Evolutionary conservation across 2,113 vertebrate genomes (phyloP), one percentile per base, ranked within the genome.

Genomic region (Protomyctophum bolini): DNA sequence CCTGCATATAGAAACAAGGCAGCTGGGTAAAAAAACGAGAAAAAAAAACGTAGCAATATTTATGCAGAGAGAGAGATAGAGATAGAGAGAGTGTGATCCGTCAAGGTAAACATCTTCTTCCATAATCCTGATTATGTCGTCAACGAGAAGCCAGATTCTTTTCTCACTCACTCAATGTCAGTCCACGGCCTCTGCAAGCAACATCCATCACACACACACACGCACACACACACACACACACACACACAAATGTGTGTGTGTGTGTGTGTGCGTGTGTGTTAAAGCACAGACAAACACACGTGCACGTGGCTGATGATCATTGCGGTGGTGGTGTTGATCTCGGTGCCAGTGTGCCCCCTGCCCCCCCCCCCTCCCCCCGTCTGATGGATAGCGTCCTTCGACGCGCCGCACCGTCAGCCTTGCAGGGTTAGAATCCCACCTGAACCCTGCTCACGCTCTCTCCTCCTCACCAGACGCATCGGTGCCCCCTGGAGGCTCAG

Each of bases 81-180:
- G 65, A 33, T 14, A 0, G 14, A 72, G 66, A 73, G 82, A 21
- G 21, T 21, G 21, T 21, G 21, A 83, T 41, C 33, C 33, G 3
- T 81, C 75, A 75, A 62, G 60, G 49, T 6, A 66, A 80, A 62
- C 52, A 80, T 71, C 62, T 54, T 78, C 72, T 55, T 55, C 66
- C 46, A 58, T 83, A 77, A 83, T 77, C 68, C 63, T 73, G 58
- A 84, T 75, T 58, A 82, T 71, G 61, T 65, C 77, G 77, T 76
- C 80, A 73, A 58, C 58, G 8, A 4, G 7, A 15, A 60, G 67
- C 64, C 33, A 62, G 68, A 72, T 47, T 72, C 63, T n/a, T 8
- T 59, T 67, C 60, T 67, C 60, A 64, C 52, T 71, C 72, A 64
- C 41, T 51, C 49, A 15, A 41, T 8, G 50, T 72, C 61, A 63